Base-by-base conservation (phyloP, 2,888 invertebrate genomes). In the Metellina segmentata region DNA sequence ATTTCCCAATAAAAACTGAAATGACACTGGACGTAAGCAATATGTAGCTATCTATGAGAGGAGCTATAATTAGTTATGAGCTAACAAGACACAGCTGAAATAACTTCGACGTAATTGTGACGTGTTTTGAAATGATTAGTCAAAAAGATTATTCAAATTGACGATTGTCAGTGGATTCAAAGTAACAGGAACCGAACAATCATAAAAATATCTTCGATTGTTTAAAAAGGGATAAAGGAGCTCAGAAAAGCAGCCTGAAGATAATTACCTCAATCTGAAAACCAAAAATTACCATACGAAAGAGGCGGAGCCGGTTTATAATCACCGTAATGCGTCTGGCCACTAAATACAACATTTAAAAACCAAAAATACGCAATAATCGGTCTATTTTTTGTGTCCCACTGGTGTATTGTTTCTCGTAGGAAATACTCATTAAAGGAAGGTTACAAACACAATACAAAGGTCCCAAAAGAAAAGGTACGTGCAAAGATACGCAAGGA, bases 401-500 rank as follows among this genome's bases (percentile, higher is more conserved):
- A n/a, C 49, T 16, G n/a, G 19, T 7, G 81, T 20, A 81, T 81
- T 81, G 81, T 81, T 49, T 81, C 69, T 70, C 69, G 11, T 48
- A 19, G 49, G 69, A 70, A 70, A 53, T 49, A 81, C 34, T 81
- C 70, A 70, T 71, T 71, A 83, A 61, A 34, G 71, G 52, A 34
- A 85, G 75, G 53, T 75, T 85, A 9, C 52, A n/a, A 74, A 75
- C 74, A 85, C 85, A 85, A 85, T 85, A 53, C 53, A 16, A 61
- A 20, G 85, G 34, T 61, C 61, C 9, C 74, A n/a, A 53, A 34
- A 16, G 34, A 85, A 85, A 79, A 85, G 74, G 61, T 85, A 34
- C 16, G 74, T 20, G 49, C 69, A 9, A 20, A 61, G 49, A 20
- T 82, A n/a, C 19, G 75, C 85, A 85, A 85, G 85, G 85, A 85